Base-by-base conservation (phyloP, 2,113 vertebrate genomes). In the Illadopsis cleaveri region DNA sequence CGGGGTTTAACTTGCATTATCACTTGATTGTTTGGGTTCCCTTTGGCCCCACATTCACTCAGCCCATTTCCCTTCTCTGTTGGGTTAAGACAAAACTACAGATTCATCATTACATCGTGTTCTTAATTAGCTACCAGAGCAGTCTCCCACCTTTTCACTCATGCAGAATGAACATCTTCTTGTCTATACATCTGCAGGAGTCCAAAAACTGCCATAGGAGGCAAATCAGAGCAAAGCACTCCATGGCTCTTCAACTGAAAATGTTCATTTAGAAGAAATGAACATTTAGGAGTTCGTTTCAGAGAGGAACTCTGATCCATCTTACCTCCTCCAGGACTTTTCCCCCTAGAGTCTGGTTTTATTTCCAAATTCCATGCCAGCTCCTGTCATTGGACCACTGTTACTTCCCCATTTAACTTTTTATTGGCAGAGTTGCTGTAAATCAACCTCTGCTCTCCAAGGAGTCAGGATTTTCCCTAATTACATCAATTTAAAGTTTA, bases 141-240 rank as follows among this genome's bases (percentile, higher is more conserved):
- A 33, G 8, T 6, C 58, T 47, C 20, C 14, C 24, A 38, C 12
- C 20, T 73, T 72, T 30, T 28, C 31, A 47, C 35, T 27, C 27
- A 3, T 2, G 1, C 2, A 12, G 25, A 12, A 31, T 1, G 2
- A 37, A 38, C 14, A 3, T 21, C 7, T 62, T 31, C n/a, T 45
- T 37, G 7, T 11, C 51, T 7, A 0, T 4, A 6, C 4, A 44
- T 3, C 61, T 82, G n/a, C 31, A 56, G 17, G 42, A 20, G 24
- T 1, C 37, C 82, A 70, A 61, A 64, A 72, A 4, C 25, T 33
- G n/a, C 17, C 71, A 61, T 33, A 45, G 48, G 35, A 66, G 10
- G 51, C 45, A 78, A 12, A 62, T 3, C 35, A 80, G 70, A 61
- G 48, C 42, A 13, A 30, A 82, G 24, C 6, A 23, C 23, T 28